Evolutionary conservation across 2,888 invertebrate species (phyloP), one percentile per base, ranked within the genome.

Genomic region (Scaptomyza flava): DNA sequence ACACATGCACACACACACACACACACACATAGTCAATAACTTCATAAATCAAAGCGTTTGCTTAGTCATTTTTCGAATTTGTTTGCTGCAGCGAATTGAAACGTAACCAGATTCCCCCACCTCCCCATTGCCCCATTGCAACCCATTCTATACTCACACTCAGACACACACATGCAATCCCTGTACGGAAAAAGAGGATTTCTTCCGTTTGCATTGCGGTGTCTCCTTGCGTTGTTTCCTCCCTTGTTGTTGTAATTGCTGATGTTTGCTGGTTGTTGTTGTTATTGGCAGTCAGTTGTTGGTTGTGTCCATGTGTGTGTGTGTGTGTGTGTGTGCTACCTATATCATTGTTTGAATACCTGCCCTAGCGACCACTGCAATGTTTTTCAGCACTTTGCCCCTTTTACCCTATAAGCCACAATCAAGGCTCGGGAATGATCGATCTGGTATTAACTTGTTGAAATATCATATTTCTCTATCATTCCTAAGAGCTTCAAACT

Each of bases 31-130:
- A 79, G 61, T 73, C 72, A 68, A 88, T 86, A 88, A 88, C 83
- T 83, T 83, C 86, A 83, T 83, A 88, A 83, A 82, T 82, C 82
- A 82, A 82, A 85, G 88, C 80, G 88, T 83, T 88, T 86, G 86
- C 88, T 82, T 88, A 82, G 88, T 81, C 86, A 86, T 86, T 83
- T 81, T 83, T 74, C 73, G 88, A 82, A 82, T 82, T 82, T 82
- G 88, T 81, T 87, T 85, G 88, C 79, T 67, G 81, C 80, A 71
- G 42, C 76, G 63, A 60, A 72, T 63, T 68, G 68, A 77, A 72
- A 72, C 62, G 72, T 66, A 66, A 53, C 77, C 72, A 66, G 53
- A 68, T 57, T 52, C 42, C 38, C 46, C 50, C 54, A 47, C 47
- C 36, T 23, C 2, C n/a, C n/a, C n/a, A n/a, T 12, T 8, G 12